Conservation (phyloP, 2,113 vertebrate species). For the Burhinus oedicnemus region DNA sequence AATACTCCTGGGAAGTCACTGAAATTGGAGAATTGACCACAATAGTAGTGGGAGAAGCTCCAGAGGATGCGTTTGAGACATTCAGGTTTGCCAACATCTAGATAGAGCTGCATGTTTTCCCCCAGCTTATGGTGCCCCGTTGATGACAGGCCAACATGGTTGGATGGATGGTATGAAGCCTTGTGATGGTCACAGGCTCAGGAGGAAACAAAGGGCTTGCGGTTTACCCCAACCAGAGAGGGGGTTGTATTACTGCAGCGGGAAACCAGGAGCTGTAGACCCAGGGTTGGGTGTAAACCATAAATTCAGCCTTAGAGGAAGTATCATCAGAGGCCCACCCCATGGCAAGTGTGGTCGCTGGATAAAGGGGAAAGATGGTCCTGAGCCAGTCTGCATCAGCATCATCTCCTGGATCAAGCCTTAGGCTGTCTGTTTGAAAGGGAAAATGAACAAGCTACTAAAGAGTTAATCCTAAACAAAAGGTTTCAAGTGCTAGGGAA, state of each 20-base stretch:
- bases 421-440: not conserved
- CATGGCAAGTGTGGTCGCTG: not conserved
- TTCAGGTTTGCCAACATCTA: not conserved
- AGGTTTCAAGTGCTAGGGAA: not conserved
- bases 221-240: not conserved
- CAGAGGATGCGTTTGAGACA: not conserved
- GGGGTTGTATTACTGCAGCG: not conserved
- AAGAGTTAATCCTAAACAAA: constrained; percentile 50
- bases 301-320: not conserved
- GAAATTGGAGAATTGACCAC: not conserved
- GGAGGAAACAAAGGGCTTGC: not conserved
- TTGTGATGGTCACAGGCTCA: not conserved
- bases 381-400: not conserved
- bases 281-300: not conserved
- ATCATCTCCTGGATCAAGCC: not conserved
- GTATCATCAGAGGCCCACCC: not conserved
- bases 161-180: not conserved
- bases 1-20: not conserved
- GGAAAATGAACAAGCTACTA: not conserved
- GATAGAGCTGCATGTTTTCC: not conserved
- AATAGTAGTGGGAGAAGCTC: not conserved
- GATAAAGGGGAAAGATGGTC: not conserved
- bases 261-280: not conserved
- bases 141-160: accelerated
- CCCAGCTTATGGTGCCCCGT: not conserved